Evolutionary conservation across 2,113 vertebrate species (phyloP).

Genomic region (Cyprinodon brontotheroides): DNA sequence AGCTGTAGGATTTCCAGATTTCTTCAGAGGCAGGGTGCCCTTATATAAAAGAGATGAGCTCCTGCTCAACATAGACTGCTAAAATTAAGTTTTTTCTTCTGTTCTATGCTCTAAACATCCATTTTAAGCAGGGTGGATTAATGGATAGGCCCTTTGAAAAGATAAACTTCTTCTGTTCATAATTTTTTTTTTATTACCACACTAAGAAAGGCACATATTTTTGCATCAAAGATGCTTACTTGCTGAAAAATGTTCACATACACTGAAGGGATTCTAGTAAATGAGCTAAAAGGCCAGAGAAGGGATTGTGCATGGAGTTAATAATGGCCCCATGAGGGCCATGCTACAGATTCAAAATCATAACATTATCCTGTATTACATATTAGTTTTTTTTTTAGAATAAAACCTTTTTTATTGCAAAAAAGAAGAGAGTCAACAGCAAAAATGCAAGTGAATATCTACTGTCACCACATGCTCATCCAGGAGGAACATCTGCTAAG

Average conservation of each 20-base stretch:
- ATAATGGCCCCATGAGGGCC: no score
- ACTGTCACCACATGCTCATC: no score
- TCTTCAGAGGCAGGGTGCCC: background rate
- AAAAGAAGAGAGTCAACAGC: no score
- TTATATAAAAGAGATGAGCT: background rate
- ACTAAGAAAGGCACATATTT: background rate
- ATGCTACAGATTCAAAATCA: no score
- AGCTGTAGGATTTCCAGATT: background rate
- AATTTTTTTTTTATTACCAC: background rate
- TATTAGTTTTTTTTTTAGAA: no score
- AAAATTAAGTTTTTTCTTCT: background rate
- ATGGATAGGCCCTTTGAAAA: background rate
- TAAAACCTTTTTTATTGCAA: no score
- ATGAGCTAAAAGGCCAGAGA: background rate
- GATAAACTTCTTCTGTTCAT: background rate
- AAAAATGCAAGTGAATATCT: no score
- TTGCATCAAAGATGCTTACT: background rate
- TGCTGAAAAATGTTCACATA: no score
- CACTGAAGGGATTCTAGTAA: no score
- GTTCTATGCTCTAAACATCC: background rate
- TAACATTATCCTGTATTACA: no score
- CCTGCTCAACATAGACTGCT: background rate
- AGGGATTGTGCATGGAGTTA: no score
- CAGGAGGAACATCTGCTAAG: no score
- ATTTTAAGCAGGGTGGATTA: background rate